These are phyloP conservation scores for Anthopleura xanthogrammica DNA, from an alignment of 92 coral and sea anemone genomes.

Conservation along the genomic window DNA sequence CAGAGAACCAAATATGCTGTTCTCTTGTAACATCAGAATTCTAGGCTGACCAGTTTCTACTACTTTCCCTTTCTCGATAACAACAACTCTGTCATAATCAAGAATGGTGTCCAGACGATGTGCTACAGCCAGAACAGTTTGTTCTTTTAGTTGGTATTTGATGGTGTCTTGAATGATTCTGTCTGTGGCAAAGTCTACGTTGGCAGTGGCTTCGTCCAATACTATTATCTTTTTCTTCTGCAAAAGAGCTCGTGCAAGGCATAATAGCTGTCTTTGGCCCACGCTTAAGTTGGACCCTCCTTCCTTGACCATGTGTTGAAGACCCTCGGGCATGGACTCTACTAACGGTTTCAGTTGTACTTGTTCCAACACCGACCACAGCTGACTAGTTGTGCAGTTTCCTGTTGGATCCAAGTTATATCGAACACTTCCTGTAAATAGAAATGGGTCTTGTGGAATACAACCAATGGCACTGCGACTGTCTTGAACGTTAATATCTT, in stretches of 20 bases:
- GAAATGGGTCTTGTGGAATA: slow-evolving; percentile 61
- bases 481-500: slow-evolving; percentile 40
- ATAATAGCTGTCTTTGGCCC: slow-evolving; percentile 28
- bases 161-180: background rate
- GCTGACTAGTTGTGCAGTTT: background rate
- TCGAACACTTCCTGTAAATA: slow-evolving; percentile 54
- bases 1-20: slow-evolving; percentile 4
- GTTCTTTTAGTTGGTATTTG: background rate
- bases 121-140: slow-evolving; percentile 3
- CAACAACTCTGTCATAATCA: slow-evolving; percentile 27
- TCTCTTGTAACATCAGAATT: background rate
- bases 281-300: slow-evolving; percentile 54
- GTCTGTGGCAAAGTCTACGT: slow-evolving; percentile 33
- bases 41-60: slow-evolving; percentile 27
- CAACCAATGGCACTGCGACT: slow-evolving; percentile 44
- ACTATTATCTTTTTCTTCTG: background rate
- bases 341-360: slow-evolving; percentile 42
- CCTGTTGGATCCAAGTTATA: slow-evolving; percentile 53
- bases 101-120: slow-evolving; percentile 24
- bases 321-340: slow-evolving; percentile 36
- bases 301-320: slow-evolving; percentile 42
- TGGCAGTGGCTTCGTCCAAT: slow-evolving; percentile 66
- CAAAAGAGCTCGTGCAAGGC: slow-evolving; percentile 8
- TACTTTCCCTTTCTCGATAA: slow-evolving; percentile 29
- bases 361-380: slow-evolving; percentile 45